A percentile compares a stretch with the other conserved stretches of the same genome.
These are phyloP conservation scores for Zeugodacus cucurbitae DNA, from an alignment of 1,140 invertebrate genomes.

Conservation along the genomic window DNA sequence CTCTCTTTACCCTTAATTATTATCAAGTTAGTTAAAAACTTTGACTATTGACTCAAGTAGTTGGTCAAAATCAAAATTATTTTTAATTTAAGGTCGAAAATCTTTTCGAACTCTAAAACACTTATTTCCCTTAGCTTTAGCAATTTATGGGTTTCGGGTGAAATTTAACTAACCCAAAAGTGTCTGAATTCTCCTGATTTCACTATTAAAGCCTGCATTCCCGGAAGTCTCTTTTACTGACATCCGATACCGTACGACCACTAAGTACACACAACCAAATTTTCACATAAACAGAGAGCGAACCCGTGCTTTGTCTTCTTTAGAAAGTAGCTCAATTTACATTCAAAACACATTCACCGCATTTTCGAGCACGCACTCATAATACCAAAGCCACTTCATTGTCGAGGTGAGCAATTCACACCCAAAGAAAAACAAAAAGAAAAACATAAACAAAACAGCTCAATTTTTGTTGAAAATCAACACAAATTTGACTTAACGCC, in stretches of 20 bases:
- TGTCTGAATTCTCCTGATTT: neutral
- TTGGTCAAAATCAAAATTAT: too few relatives aligned
- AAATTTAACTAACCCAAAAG: neutral
- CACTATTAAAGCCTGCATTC: neutral
- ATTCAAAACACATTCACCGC: neutral
- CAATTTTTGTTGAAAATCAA: neutral
- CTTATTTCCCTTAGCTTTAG: too few relatives aligned
- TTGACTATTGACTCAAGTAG: too few relatives aligned
- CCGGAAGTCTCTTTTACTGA: neutral
- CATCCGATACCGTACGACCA: neutral
- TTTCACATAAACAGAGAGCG: too few relatives aligned
- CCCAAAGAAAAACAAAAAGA: neutral
- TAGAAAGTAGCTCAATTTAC: neutral
- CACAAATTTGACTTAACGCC: neutral
- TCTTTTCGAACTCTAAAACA: too few relatives aligned
- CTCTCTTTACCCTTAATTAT: too few relatives aligned
- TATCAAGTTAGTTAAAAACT: too few relatives aligned
- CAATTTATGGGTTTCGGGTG: neutral
- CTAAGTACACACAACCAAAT: neutral
- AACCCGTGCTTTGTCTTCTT: neutral
- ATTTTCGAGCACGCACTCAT: neutral
- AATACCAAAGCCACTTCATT: neutral
- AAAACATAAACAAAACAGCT: neutral
- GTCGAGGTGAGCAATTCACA: neutral
- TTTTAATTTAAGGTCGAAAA: too few relatives aligned